Conservation (phyloP, 2,797 vertebrate species). For the Acanthurus lineatus region DNA sequence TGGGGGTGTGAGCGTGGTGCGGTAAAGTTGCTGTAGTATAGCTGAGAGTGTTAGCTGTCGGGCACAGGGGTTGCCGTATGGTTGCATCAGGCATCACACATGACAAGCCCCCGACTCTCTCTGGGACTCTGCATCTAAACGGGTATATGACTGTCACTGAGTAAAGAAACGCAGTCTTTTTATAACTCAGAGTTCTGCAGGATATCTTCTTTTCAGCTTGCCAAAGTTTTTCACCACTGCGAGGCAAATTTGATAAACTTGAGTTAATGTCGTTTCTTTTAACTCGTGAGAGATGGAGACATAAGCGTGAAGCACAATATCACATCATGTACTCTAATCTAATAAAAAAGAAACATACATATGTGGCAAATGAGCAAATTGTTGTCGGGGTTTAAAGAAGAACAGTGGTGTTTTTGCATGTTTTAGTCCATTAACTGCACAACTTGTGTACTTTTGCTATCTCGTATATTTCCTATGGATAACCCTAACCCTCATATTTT, state of each 20-base stretch:
- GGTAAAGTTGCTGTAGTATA: background rate
- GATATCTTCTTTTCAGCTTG: slow-evolving; percentile 15
- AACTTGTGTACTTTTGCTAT: background rate
- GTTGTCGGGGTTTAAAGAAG: background rate
- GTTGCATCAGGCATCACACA: slow-evolving; percentile 70
- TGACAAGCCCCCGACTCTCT: slow-evolving; percentile 53
- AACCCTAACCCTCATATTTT: background rate
- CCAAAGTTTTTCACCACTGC: slow-evolving; percentile 19
- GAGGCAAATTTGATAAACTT: background rate
- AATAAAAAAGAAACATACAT: background rate
- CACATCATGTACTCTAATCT: rapidly evolving
- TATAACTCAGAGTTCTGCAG: slow-evolving; percentile 4
- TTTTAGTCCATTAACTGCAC: background rate
- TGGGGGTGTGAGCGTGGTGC: slow-evolving; percentile 1
- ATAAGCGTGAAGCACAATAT: background rate
- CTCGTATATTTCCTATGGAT: background rate
- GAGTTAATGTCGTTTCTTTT: slow-evolving; percentile 12
- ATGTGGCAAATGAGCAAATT: background rate
- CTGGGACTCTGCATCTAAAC: slow-evolving; percentile 35
- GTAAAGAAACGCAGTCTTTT: slow-evolving; percentile 16
- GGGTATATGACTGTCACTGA: slow-evolving; percentile 23
- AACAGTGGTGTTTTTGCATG: background rate
- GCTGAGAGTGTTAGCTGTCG: slow-evolving; percentile 40
- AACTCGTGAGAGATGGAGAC: background rate
- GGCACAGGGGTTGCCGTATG: slow-evolving; percentile 53